These are phyloP conservation scores for Lasius fuliginosus DNA, from an alignment of 2,888 invertebrate genomes.

Conservation along the genomic window DNA sequence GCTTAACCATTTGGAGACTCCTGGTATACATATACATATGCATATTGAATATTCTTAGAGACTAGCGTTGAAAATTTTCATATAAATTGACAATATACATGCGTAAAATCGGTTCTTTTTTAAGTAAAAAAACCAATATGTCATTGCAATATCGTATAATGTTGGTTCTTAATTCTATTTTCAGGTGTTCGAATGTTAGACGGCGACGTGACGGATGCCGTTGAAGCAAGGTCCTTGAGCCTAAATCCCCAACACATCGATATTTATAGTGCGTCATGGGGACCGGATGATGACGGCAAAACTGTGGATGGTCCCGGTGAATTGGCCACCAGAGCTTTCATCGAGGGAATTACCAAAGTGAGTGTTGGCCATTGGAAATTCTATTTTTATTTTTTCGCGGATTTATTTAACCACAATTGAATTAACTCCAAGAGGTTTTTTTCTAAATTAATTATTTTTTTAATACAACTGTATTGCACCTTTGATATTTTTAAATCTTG, in stretches of 20 bases:
- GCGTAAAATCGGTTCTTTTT: neutral
- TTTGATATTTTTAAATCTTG: neutral
- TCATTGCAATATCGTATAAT: neutral
- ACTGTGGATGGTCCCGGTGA: conserved; percentile 99
- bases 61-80: neutral
- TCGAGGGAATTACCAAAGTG: conserved; percentile 97
- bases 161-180: neutral
- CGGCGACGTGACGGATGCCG: conserved; percentile 99
- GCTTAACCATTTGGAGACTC: neutral
- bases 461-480: neutral
- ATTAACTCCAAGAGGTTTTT: neutral
- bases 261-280: conserved; percentile 99
- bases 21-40: neutral
- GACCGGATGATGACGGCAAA: conserved; percentile 99
- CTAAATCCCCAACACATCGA: conserved; percentile 98
- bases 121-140: neutral
- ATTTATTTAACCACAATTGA: neutral
- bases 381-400: neutral
- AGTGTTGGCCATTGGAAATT: conserved; percentile 43
- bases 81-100: neutral
- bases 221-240: conserved; percentile 97
- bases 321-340: conserved; percentile 97
- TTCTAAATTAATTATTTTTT: neutral
- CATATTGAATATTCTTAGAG: neutral
- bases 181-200: conserved; percentile 98